These are phyloP conservation scores for Rhorus exstirpatorius DNA, from an alignment of 2,888 invertebrate species.

Conservation along the genomic window DNA sequence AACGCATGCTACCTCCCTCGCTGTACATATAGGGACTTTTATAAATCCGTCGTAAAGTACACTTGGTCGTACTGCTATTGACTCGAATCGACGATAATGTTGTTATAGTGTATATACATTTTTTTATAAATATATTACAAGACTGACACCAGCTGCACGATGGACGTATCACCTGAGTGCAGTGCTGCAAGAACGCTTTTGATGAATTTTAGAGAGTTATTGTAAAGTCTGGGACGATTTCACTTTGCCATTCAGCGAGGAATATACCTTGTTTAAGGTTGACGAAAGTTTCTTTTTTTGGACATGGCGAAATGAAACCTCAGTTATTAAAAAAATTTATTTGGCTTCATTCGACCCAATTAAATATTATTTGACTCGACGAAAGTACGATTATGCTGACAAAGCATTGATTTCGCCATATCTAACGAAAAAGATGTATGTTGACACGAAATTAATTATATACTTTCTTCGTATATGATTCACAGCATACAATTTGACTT, in stretches of 20 bases:
- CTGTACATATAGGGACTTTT: conserved; percentile 30
- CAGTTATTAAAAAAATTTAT: background rate
- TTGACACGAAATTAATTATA: conserved; percentile 2
- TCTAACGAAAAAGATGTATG: background rate
- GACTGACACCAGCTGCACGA: conserved; percentile 1
- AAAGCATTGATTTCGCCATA: conserved; percentile 12
- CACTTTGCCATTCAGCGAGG: background rate
- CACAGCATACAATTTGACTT: background rate
- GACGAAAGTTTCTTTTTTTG: background rate
- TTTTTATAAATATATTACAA: conserved; percentile 21
- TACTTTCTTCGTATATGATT: background rate
- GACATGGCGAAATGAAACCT: background rate
- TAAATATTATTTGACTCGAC: conserved; percentile 16
- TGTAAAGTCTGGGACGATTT: background rate
- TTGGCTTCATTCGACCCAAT: conserved; percentile 5
- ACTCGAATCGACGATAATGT: conserved; percentile 36
- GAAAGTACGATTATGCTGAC: background rate
- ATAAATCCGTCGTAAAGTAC: background rate
- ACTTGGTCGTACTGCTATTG: conserved; percentile 32
- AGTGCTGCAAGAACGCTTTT: conserved; percentile 26
- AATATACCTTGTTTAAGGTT: background rate
- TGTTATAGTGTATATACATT: conserved; percentile 8
- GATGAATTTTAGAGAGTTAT: conserved; percentile 49
- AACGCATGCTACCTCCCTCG: conserved; percentile 43
- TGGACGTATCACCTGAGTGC: conserved; percentile 16